These are phyloP conservation scores for Aleiodes sp. DNA, from an alignment of 1,140 invertebrate species.

Conservation along the genomic window DNA sequence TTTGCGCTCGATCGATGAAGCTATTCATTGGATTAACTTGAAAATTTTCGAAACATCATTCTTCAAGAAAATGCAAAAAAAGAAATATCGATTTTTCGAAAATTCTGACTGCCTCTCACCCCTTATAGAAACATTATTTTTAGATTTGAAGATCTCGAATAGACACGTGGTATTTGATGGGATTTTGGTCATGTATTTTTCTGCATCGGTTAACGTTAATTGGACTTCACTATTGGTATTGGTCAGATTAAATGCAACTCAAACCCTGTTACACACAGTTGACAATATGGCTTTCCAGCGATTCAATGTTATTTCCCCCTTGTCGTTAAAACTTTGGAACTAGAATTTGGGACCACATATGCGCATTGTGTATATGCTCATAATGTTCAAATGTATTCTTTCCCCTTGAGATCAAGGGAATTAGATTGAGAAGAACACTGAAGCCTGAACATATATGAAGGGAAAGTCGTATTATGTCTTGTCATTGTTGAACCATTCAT, in stretches of 20 bases:
- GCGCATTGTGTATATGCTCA: constrained; percentile 1
- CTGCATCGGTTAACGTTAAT: not conserved
- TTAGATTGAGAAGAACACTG: not conserved
- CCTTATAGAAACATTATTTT: too few species aligned
- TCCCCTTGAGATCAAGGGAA: constrained; percentile 9
- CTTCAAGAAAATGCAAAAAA: too few species aligned
- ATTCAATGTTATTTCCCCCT: not conserved
- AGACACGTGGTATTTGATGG: not conserved
- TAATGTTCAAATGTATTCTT: constrained; percentile 20
- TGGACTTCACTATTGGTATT: not conserved
- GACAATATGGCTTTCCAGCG: too few species aligned
- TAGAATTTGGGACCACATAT: constrained; percentile 22
- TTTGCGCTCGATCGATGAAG: too few species aligned
- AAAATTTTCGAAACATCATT: too few species aligned
- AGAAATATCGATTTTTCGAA: too few species aligned
- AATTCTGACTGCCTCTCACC: too few species aligned
- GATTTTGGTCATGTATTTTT: constrained; percentile 9
- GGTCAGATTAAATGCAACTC: constrained; percentile 6
- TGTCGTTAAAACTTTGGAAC: not conserved
- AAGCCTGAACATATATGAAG: not conserved
- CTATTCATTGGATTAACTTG: too few species aligned
- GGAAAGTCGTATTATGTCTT: constrained; percentile 33
- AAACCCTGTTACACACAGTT: not conserved
- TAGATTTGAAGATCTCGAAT: not conserved
- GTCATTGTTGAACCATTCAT: constrained; percentile 46